Evolutionary conservation across 2,113 vertebrate species (phyloP).

Genomic region (Gavialis gangeticus): DNA sequence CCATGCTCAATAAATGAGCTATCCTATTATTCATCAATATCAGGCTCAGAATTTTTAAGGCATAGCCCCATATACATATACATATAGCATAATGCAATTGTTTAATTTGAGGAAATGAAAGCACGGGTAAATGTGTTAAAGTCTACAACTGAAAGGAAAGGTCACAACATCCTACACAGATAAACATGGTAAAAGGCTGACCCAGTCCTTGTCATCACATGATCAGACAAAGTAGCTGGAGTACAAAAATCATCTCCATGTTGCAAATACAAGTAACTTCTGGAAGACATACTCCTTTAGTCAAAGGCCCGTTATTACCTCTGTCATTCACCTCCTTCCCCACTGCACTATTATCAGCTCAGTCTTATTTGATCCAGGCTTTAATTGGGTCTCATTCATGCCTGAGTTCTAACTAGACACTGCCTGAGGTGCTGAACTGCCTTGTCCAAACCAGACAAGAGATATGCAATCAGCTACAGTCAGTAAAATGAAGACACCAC

Average conservation of each 20-base stretch:
- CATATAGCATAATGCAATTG: not conserved
- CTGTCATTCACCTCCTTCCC: too few relatives aligned
- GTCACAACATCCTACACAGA: not conserved
- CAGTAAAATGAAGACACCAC: not conserved
- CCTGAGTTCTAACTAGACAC: not conserved
- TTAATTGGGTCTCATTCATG: rapidly evolving
- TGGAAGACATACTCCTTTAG: not conserved
- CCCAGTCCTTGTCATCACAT: not conserved
- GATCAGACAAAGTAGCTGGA: not conserved
- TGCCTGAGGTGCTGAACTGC: not conserved
- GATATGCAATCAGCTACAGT: too few relatives aligned
- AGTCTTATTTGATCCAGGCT: too few relatives aligned
- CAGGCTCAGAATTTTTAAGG: not conserved
- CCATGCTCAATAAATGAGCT: not conserved
- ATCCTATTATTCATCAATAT: not conserved
- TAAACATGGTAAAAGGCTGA: not conserved
- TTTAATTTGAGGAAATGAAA: not conserved
- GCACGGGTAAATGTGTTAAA: not conserved
- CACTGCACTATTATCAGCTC: too few relatives aligned
- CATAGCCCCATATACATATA: not conserved
- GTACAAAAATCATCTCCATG: not conserved
- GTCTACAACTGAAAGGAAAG: not conserved
- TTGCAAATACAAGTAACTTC: not conserved
- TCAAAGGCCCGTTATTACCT: not conserved
- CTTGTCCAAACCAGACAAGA: not conserved